A percentile compares a stretch with the other conserved stretches of the same genome.
Conservation (phyloP, 1,140 invertebrate species). For the Musca domestica region DNA sequence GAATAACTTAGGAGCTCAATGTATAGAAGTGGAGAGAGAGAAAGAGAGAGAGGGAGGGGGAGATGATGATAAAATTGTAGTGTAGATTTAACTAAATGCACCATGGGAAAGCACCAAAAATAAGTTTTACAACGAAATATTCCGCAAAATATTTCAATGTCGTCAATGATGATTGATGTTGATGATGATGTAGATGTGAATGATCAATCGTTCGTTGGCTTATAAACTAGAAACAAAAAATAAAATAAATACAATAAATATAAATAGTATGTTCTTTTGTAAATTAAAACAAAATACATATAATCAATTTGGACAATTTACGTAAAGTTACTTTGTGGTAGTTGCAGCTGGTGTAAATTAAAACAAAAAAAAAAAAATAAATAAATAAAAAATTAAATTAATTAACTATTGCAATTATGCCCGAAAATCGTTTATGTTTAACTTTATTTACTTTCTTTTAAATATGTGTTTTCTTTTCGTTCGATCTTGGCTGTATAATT, state of each 20-base stretch:
- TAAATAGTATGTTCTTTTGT: neutral
- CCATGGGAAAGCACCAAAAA: slow-evolving; percentile 19
- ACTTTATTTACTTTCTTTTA: neutral
- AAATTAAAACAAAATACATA: neutral
- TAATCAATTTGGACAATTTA: neutral
- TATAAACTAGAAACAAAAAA: slow-evolving; percentile 4
- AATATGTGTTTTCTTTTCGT: too few species aligned
- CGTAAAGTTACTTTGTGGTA: neutral
- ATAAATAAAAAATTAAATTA: neutral
- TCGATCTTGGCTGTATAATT: too few species aligned
- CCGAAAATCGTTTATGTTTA: neutral
- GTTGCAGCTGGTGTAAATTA: neutral
- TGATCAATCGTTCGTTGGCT: too few species aligned
- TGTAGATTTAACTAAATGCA: slow-evolving; percentile 21
- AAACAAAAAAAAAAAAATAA: neutral
- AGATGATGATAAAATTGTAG: neutral
- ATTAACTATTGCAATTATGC: slow-evolving; percentile 21
- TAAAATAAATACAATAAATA: slow-evolving; percentile 15
- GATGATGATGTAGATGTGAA: too few species aligned
- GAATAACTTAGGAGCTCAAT: too few species aligned
- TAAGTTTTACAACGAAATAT: neutral
- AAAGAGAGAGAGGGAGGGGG: too few species aligned
- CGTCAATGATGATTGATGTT: too few species aligned
- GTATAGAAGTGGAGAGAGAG: too few species aligned
- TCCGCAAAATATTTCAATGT: too few species aligned